phyloP scores from a whole-genome alignment of 1,140 invertebrate genomes.

The Drosophila paulistorum region DNA sequence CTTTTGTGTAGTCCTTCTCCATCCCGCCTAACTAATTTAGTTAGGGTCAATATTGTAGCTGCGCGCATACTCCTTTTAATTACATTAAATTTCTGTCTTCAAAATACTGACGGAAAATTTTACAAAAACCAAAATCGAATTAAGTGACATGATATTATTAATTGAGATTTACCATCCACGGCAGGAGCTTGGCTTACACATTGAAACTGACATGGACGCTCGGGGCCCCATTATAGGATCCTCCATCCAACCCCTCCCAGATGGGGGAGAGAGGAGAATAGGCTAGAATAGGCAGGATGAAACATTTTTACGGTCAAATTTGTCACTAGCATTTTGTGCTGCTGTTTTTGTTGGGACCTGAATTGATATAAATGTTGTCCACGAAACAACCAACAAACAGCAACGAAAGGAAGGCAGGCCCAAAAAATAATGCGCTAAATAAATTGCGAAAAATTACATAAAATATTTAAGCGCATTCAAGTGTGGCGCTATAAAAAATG shows the following conservation, averaged over 20 bases:
- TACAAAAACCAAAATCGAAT: constrained; percentile 61
- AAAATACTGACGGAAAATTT: constrained; percentile 23
- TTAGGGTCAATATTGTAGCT: constrained; percentile 10
- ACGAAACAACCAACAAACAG: constrained; percentile 19
- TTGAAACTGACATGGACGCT: constrained; percentile 64
- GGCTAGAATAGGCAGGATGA: not conserved
- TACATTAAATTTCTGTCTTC: constrained; percentile 50
- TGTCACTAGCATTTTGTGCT: constrained; percentile 44
- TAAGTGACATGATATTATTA: constrained; percentile 59
- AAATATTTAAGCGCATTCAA: constrained; percentile 82
- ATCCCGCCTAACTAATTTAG: not conserved
- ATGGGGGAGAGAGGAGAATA: not conserved
- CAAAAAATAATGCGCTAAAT: constrained; percentile 77
- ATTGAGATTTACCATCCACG: constrained; percentile 53
- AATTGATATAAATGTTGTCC: constrained; percentile 72
- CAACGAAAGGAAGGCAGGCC: not conserved
- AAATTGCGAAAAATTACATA: constrained; percentile 82
- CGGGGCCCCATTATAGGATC: constrained; percentile 27
- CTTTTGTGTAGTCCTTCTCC: too few relatives aligned
- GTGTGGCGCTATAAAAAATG: constrained; percentile 77
- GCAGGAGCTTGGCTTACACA: constrained; percentile 25
- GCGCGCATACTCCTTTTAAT: not conserved
- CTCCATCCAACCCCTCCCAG: not conserved
- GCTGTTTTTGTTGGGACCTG: constrained; percentile 20
- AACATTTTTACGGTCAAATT: constrained; percentile 51